A percentile compares a stretch with the other conserved stretches of the same genome.
phyloP scores from a whole-genome alignment of 2,888 invertebrate species.

The Protodeltote pygarga region DNA sequence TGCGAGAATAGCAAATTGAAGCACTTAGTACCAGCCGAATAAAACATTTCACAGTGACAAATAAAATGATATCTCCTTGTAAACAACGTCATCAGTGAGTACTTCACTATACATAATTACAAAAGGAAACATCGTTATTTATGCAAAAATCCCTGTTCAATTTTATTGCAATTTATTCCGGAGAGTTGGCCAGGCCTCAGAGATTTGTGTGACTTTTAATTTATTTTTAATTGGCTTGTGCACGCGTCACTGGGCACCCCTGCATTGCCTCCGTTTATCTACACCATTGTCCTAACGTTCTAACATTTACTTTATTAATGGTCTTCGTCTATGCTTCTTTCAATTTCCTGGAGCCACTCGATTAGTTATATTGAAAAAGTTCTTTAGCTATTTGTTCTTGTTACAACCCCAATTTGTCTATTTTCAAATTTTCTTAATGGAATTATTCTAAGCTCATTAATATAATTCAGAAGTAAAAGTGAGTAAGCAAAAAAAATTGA shows the following conservation, averaged over 20 bases:
- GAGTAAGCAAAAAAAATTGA: conserved; percentile 30
- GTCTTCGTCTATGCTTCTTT: neutral
- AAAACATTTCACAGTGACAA: no score
- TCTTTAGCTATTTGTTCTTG: conserved; percentile 10
- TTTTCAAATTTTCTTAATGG: conserved; percentile 20
- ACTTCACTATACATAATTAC: no score
- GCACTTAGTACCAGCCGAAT: no score
- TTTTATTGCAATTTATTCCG: conserved; percentile 19
- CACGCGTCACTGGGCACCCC: conserved; percentile 21
- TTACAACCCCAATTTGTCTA: conserved; percentile 9
- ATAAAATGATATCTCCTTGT: no score
- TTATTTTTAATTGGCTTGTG: conserved; percentile 40
- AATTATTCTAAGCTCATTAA: conserved; percentile 31
- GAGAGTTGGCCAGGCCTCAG: conserved; percentile 1
- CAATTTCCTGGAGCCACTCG: conserved; percentile 5
- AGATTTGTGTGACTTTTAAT: conserved; percentile 42
- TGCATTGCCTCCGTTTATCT: conserved; percentile 18
- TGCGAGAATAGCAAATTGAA: no score
- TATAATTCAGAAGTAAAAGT: conserved; percentile 16
- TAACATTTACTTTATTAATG: conserved; percentile 14
- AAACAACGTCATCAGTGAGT: no score
- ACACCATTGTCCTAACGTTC: conserved; percentile 9
- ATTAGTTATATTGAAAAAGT: conserved; percentile 3
- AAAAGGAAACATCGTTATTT: conserved; percentile 13
- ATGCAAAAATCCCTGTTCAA: conserved; percentile 17